These are phyloP conservation scores for Itoplectis maculator DNA, from an alignment of 2,888 invertebrate species.

Conservation along the genomic window DNA sequence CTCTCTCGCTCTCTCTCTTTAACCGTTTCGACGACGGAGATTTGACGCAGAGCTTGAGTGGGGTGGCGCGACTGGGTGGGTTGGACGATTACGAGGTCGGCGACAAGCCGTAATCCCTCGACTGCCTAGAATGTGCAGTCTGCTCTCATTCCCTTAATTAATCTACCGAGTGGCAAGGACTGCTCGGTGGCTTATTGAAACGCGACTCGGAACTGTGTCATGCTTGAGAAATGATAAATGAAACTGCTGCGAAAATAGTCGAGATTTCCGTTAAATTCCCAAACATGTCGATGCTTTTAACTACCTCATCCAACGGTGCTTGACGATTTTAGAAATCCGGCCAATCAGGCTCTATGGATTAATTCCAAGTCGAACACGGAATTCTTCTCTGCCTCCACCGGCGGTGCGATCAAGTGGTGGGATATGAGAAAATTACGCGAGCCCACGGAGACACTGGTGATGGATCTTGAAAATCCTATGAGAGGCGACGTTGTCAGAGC, in stretches of 20 bases:
- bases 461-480: slow-evolving; percentile 89
- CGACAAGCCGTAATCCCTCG: slow-evolving; percentile 17
- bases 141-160: slow-evolving; percentile 18
- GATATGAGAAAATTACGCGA: slow-evolving; percentile 91
- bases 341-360: slow-evolving; percentile 90
- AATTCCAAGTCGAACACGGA: slow-evolving; percentile 97
- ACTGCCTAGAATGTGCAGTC: neutral
- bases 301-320: too few species aligned
- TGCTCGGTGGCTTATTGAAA: neutral
- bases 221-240: neutral
- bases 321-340: slow-evolving; percentile 73
- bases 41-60: neutral
- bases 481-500: slow-evolving; percentile 87
- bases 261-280: neutral
- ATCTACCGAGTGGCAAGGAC: slow-evolving; percentile 14
- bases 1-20: neutral
- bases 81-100: neutral
- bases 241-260: neutral
- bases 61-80: neutral
- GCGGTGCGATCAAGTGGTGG: slow-evolving; percentile 96
- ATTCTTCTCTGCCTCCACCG: slow-evolving; percentile 96
- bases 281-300: too few species aligned
- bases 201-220: neutral
- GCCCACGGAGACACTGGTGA: slow-evolving; percentile 89
- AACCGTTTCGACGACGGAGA: neutral